phyloP scores from a whole-genome alignment of 2,797 vertebrate species.

The Lateolabrax maculatus region DNA sequence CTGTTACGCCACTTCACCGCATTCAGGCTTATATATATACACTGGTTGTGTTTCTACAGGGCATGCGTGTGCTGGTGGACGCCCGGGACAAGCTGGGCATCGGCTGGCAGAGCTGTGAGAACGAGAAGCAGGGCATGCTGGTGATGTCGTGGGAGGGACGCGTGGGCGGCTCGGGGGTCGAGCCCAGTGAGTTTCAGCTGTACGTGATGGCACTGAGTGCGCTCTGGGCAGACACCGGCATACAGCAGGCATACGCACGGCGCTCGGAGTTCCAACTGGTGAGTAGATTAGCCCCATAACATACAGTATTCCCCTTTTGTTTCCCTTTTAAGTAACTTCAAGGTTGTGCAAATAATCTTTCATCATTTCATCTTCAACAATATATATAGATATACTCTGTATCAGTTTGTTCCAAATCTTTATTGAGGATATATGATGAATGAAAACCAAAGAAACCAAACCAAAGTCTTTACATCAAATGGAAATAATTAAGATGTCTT shows the following conservation, averaged over 20 bases:
- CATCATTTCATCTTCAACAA: not conserved
- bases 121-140: slow-evolving; percentile 97
- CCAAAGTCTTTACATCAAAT: not conserved
- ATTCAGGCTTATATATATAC: not conserved
- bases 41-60: slow-evolving; percentile 78
- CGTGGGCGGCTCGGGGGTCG: slow-evolving; percentile 89
- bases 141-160: slow-evolving; percentile 97
- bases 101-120: slow-evolving; percentile 94
- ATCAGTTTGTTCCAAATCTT: not conserved
- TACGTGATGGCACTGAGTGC: slow-evolving; percentile 91
- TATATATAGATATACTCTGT: not conserved
- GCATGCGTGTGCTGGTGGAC: slow-evolving; percentile 94
- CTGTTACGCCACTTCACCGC: not conserved
- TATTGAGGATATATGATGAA: not conserved
- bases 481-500: not conserved
- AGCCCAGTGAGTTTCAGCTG: slow-evolving; percentile 94
- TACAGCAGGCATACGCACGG: slow-evolving; percentile 92
- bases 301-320: not conserved
- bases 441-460: not conserved
- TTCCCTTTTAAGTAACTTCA: not conserved
- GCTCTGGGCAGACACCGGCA: slow-evolving; percentile 92
- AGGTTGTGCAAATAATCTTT: not conserved
- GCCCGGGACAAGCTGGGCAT: slow-evolving; percentile 96
- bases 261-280: slow-evolving; percentile 98
- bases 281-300: slow-evolving; percentile 74